These are phyloP conservation scores for Platyrinchus mystaceus DNA, from an alignment of 2,797 vertebrate species.

Conservation along the genomic window DNA sequence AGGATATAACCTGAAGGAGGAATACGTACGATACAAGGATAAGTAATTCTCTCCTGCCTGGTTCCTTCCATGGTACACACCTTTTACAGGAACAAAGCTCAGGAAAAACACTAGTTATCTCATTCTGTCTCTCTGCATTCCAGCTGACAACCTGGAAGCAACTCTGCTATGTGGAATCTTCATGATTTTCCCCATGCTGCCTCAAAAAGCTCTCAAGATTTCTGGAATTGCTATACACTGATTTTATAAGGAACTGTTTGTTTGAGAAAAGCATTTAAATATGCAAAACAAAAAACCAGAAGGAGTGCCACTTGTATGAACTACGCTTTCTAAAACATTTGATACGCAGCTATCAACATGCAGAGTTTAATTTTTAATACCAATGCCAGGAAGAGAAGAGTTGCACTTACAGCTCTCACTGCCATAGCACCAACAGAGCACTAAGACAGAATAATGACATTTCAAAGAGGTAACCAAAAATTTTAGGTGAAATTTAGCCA, in stretches of 20 bases:
- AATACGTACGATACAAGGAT: background rate
- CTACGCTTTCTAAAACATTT: background rate
- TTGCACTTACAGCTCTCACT: background rate
- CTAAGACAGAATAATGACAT: background rate
- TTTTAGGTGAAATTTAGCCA: background rate
- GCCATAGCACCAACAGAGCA: background rate
- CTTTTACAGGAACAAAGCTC: background rate
- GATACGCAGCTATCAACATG: background rate
- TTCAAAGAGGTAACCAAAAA: background rate
- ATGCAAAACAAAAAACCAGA: background rate
- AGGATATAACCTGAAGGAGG: background rate
- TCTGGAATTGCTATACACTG: background rate
- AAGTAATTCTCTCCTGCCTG: background rate
- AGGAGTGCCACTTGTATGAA: background rate
- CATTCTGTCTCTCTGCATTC: rapidly evolving
- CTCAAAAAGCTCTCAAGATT: background rate
- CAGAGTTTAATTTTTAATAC: background rate
- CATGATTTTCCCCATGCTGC: background rate
- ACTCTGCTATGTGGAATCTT: background rate
- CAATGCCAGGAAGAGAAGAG: background rate
- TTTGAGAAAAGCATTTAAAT: background rate
- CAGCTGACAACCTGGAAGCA: background rate
- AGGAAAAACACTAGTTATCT: background rate
- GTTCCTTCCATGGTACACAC: background rate
- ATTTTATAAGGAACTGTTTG: background rate